Evolutionary conservation across 2,888 invertebrate genomes (phyloP), one percentile per base, ranked within the genome.

Genomic region (Cephus rjabovi): DNA sequence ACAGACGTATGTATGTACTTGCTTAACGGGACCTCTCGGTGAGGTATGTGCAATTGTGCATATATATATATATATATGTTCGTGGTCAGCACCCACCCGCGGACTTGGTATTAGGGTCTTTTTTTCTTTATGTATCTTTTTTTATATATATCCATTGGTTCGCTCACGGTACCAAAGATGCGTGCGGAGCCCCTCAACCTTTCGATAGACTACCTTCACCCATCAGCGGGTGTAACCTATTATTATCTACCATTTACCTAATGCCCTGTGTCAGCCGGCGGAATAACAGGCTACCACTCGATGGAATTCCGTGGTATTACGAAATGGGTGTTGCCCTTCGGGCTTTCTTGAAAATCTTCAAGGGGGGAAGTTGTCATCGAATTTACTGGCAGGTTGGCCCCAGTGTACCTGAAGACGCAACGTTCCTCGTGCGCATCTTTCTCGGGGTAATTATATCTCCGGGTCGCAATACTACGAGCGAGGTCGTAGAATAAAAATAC

Each of bases 211-310:
- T 86, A 87, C 88, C 89, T 87, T 87, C 83, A 85, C 84, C 90
- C 89, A 89, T 90, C 90, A 88, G 87, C 88, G 87, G 88, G 90
- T 91, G 91, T 90, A 91, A 91, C 91, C 90, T 90, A 91, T 91
- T 86, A 91, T 91, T 91, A 91, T 91, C 90, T 89, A 88, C 90
- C 91, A 91, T 91, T 91, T 91, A 90, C 88, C 90, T 90, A 90
- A 90, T 89, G 87, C 88, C 84, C 86, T 87, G 85, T 90, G 89
- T 90, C 90, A 90, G 90, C 86, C 85, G 78, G 80, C 78, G 83
- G 83, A 79, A 82, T 70, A 79, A 75, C 77, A 85, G 84, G 80
- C 85, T 83, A 78, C 79, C 71, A 79, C 69, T 82, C 82, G 82
- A 83, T 83, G 86, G 85, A 86, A 86, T 86, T 85, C 76, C 75